Evolutionary conservation across 2,888 invertebrate genomes (phyloP), one percentile per base, ranked within the genome.

Genomic region (Empis livida): DNA sequence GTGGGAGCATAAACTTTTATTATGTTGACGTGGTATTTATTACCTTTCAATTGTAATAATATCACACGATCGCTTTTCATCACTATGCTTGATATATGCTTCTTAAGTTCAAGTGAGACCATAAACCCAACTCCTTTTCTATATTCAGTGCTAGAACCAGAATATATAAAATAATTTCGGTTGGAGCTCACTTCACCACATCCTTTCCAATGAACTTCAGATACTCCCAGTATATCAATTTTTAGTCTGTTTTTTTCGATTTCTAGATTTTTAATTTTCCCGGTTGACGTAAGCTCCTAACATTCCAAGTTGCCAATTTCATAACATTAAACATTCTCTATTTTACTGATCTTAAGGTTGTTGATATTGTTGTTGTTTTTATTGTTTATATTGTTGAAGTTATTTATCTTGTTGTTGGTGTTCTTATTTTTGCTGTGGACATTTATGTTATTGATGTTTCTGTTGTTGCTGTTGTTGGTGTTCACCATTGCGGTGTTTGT

Each of bases 1-100:
- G 32, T 32, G 32, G 16, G 27, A n/a, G 41, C 23, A 17, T 42
- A 50, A 45, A 52, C 20, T 35, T 20, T n/a, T 13, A 45, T 11
- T 37, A 30, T 43, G 17, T 37, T 38, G 11, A 32, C 13, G 30
- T 47, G 13, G 13, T 32, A 13, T 32, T 32, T 13, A 10, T 32
- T 32, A 13, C 11, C 13, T 32, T 32, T 32, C 13, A 32, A 32
- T 32, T 32, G 32, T n/a, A n/a, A n/a, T 32, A 32, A 13, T 13
- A 32, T 32, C 13, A 32, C 13, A 13, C 32, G 10, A 10, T 32
- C 32, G 32, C 11, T 13, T 32, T 32, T 32, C 11, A 13, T 10
- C 3, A 32, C 32, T 10, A 32, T 32, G 13, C 13, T 32, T 10
- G 11, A 13, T 10, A 32, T 10, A 13, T 10, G 13, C 32, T 32